Evolutionary conservation across 1,140 invertebrate genomes (phyloP).

Genomic region (Drosophila arawakana): DNA sequence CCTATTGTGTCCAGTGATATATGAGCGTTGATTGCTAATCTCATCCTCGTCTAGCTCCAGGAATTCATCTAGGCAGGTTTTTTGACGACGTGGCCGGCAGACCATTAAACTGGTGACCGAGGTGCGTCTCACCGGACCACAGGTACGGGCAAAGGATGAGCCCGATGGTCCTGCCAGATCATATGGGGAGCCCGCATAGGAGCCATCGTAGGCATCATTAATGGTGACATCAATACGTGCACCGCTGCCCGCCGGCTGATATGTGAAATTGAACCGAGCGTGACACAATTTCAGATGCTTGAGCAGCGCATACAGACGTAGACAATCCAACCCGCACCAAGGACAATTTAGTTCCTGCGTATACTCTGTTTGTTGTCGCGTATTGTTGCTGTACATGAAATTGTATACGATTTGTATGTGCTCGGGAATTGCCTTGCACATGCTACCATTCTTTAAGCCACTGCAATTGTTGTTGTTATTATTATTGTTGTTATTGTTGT

Average conservation of each 20-base stretch:
- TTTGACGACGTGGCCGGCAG: slow-evolving; percentile 90
- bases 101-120: slow-evolving; percentile 95
- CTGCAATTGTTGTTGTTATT: slow-evolving; percentile 61
- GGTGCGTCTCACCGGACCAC: slow-evolving; percentile 92
- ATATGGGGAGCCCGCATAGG: slow-evolving; percentile 97
- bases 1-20: slow-evolving; percentile 95
- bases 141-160: slow-evolving; percentile 88
- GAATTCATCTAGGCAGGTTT: slow-evolving; percentile 92
- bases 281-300: slow-evolving; percentile 98
- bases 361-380: slow-evolving; percentile 96
- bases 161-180: slow-evolving; percentile 91
- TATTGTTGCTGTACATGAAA: slow-evolving; percentile 98
- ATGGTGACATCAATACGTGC: slow-evolving; percentile 97
- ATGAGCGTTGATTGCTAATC: slow-evolving; percentile 91
- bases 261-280: slow-evolving; percentile 95
- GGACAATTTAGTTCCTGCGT: slow-evolving; percentile 96
- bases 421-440: slow-evolving; percentile 70
- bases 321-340: slow-evolving; percentile 97
- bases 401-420: slow-evolving; percentile 94
- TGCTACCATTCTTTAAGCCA: slow-evolving; percentile 50
- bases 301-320: slow-evolving; percentile 93
- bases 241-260: slow-evolving; percentile 89
- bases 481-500: slow-evolving; percentile 66
- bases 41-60: slow-evolving; percentile 92
- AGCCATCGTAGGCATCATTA: slow-evolving; percentile 97